Evolutionary conservation across 2,888 invertebrate species (phyloP).

Genomic region (Drosophila formosana): DNA sequence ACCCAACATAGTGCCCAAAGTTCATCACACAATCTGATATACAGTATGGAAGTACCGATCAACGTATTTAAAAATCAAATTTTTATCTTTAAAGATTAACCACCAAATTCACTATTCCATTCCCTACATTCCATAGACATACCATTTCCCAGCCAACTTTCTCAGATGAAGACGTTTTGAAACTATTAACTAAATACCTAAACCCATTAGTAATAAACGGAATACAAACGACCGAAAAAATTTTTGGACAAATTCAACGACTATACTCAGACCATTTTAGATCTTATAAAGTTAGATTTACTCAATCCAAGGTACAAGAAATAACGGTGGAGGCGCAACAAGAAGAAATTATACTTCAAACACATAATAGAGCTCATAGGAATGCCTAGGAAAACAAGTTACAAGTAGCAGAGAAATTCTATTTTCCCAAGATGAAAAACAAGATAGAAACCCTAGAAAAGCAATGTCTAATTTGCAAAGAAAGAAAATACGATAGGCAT

Average conservation of each 20-base stretch:
- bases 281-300: conserved; percentile 7
- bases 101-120: conserved; percentile 6
- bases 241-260: conserved; percentile 31
- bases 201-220: conserved; percentile 33
- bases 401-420: conserved; percentile 35
- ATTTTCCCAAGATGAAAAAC: conserved; percentile 35
- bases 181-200: conserved; percentile 24
- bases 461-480: conserved; percentile 40
- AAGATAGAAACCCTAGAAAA: conserved; percentile 31
- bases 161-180: conserved; percentile 17
- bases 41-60: conserved; percentile 4
- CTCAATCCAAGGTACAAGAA: conserved; percentile 16
- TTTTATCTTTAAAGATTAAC: conserved; percentile 1
- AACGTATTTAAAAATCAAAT: conserved; percentile 9
- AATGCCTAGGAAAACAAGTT: conserved; percentile 42
- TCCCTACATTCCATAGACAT: conserved; percentile 19
- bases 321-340: conserved; percentile 13
- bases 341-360: conserved; percentile 12
- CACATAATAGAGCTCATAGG: conserved; percentile 39
- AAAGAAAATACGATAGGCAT: conserved; percentile 45
- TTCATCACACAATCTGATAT: neutral
- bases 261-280: conserved; percentile 27
- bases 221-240: conserved; percentile 19
- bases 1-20: conserved; percentile 20
- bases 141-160: conserved; percentile 12